Evolutionary conservation across 2,113 vertebrate species (phyloP), one percentile per base, ranked within the genome.

Genomic region (Esox niger): DNA sequence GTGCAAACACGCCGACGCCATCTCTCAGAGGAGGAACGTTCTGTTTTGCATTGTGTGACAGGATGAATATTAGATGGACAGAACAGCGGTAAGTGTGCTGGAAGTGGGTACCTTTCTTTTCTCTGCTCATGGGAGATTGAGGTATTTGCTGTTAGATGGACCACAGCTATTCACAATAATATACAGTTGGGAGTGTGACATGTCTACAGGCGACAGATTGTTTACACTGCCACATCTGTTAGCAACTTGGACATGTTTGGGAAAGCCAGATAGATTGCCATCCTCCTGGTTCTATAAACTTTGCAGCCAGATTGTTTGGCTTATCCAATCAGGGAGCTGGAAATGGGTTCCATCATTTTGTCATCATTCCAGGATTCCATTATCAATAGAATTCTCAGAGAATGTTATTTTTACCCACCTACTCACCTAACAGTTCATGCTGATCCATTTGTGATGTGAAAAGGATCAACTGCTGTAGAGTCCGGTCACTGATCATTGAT

Each of bases 151-250:
- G 8, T 56, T 26, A 56, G 25, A 56, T 5, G 6, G 23, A 55
- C 54, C 25, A 5, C 26, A 25, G 23, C 6, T 57, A 25, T 27
- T 13, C 15, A 26, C 55, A 26, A 9, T 56, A 56, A 56, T 15
- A 21, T 10, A 27, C 10, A 23, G 26, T 56, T 56, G 26, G 26
- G 25, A 11, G 23, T 8, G 11, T 30, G 3, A 59, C 6, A 27
- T n/a, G 56, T 59, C 56, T 2, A 30, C 21, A 31, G 20, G 3
- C 35, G 59, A 35, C 59, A 23, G 59, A 23, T 21, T 61, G 59
- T 35, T 15, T 61, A 61, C n/a, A 5, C n/a, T 61, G 35, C 59
- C 31, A 61, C 59, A 61, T 61, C 31, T 61, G 59, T 61, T 61
- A 61, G 59, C 59, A 33, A 61, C 20, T 35, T 61, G 30, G 17